phyloP scores from a whole-genome alignment of 2,888 invertebrate genomes.

The Agrotis clavis region DNA sequence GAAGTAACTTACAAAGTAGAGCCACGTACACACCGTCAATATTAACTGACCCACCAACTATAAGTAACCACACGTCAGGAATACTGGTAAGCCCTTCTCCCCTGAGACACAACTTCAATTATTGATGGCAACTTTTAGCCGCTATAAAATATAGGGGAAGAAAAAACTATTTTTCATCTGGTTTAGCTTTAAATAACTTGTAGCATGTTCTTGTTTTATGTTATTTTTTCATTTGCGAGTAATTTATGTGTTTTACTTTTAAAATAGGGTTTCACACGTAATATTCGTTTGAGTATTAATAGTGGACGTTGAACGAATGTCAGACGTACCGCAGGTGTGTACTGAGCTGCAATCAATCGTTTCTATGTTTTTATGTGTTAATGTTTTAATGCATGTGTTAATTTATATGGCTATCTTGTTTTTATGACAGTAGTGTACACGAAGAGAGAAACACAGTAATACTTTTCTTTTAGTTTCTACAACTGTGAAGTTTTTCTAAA shows the following conservation, averaged over 20 bases:
- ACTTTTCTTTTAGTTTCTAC: background rate
- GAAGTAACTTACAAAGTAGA: constrained; percentile 47
- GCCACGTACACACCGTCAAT: constrained; percentile 56
- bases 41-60: constrained; percentile 62
- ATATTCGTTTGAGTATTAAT: constrained; percentile 55
- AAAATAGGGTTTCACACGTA: constrained; percentile 54
- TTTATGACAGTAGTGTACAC: background rate
- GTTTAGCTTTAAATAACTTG: constrained; percentile 85
- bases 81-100: constrained; percentile 83
- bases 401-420: constrained; percentile 36
- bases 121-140: constrained; percentile 90
- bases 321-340: constrained; percentile 54
- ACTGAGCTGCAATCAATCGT: constrained; percentile 48
- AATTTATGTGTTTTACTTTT: constrained; percentile 54
- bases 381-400: constrained; percentile 50
- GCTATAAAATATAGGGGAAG: constrained; percentile 87
- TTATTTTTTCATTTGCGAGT: constrained; percentile 52
- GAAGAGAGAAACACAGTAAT: background rate
- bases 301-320: constrained; percentile 43
- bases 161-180: constrained; percentile 83
- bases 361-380: constrained; percentile 53
- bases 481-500: constrained; percentile 4
- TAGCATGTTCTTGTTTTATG: constrained; percentile 60
- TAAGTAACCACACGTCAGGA: constrained; percentile 68
- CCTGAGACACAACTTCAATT: constrained; percentile 87